Conservation (phyloP, 2,797 vertebrate species). For the Nasua narica region DNA sequence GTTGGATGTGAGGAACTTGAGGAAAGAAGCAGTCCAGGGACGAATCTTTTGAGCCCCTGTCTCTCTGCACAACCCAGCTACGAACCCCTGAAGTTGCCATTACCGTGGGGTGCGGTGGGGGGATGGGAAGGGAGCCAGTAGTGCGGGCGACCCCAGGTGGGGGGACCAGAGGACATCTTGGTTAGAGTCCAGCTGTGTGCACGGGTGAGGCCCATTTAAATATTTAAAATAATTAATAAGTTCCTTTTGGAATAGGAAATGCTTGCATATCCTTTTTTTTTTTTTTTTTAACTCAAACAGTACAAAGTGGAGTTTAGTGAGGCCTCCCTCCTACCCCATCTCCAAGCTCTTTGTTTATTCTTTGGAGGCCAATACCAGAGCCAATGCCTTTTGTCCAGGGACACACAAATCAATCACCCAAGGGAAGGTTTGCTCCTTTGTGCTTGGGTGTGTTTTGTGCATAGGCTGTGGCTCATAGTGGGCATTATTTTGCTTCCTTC, state of each 20-base stretch:
- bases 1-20: background rate
- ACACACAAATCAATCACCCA: background rate
- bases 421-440: background rate
- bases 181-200: background rate
- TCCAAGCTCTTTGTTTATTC: background rate
- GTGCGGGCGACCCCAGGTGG: background rate
- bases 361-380: fast-evolving
- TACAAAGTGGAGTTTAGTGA: background rate
- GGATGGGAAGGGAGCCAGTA: too few species aligned
- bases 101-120: fast-evolving
- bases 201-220: background rate
- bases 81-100: background rate
- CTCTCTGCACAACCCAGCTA: background rate
- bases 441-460: background rate
- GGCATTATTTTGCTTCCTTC: background rate
- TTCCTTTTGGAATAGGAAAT: slow-evolving; percentile 20
- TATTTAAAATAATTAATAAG: slow-evolving; percentile 26
- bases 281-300: background rate
- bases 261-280: background rate
- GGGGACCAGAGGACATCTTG: background rate
- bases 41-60: background rate
- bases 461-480: fast-evolving
- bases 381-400: background rate
- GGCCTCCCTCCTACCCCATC: background rate
- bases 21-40: background rate